Percentiles rank a stretch among this genome's conserved stretches.
Conservation (phyloP, 2,797 vertebrate species). For the Buphagus erythrorhynchus region DNA sequence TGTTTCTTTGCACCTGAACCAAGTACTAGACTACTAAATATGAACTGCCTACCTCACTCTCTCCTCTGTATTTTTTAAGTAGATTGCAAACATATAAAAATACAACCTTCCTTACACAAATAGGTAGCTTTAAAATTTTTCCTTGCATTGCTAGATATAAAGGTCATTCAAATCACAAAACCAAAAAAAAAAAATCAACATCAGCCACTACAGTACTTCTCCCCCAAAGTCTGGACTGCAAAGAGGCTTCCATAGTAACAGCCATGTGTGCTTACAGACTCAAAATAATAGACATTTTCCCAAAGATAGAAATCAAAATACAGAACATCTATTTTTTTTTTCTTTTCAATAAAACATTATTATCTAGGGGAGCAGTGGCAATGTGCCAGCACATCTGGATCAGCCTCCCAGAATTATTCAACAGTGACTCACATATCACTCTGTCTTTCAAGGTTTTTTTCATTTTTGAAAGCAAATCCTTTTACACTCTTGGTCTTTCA, state of each 20-base stretch:
- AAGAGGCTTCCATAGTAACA: neutral
- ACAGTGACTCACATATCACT: neutral
- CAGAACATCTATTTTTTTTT: neutral
- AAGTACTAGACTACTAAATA: neutral
- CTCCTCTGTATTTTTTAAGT: neutral
- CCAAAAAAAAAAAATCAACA: neutral
- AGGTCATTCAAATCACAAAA: neutral
- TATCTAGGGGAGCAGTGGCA: neutral
- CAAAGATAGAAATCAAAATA: slow-evolving; percentile 1
- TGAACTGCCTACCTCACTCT: neutral
- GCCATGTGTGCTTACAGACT: neutral
- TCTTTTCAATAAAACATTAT: neutral
- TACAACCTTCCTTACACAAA: neutral
- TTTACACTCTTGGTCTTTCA: neutral
- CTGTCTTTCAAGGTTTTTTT: neutral
- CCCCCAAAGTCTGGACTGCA: neutral
- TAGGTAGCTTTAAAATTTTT: neutral
- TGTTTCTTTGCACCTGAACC: neutral
- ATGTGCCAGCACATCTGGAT: slow-evolving; percentile 21
- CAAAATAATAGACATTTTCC: neutral
- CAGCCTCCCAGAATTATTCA: neutral
- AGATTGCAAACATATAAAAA: neutral
- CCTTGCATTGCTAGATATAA: neutral
- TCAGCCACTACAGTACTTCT: neutral
- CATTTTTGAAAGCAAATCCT: neutral